Base-by-base conservation (phyloP, 2,797 vertebrate species). In the Enteromius anoplus region DNA sequence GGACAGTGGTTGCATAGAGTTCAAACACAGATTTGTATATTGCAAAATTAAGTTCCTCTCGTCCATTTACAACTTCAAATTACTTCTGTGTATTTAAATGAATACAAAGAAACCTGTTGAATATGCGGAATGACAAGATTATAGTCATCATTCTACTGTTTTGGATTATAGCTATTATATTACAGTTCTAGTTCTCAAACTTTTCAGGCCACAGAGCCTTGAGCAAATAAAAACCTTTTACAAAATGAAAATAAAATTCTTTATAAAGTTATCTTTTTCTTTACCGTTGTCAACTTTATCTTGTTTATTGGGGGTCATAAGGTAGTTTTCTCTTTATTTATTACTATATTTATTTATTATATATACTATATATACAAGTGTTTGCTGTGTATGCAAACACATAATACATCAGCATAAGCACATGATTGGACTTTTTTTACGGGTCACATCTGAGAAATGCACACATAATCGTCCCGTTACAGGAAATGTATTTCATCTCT, bases 401-500 rank as follows among this genome's bases (percentile, higher is more conserved):
- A 76, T 40, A 58, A 58, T 29, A 72, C 66, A 65, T 55, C 68
- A 34, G 82, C 82, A 66, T 66, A 55, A 79, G 34, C 62, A 53
- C 42, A 79, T 60, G 53, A 77, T 51, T 71, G 58, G 29, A 73
- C 26, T 32, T 58, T 14, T 14, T 5, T 89, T 34, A 32, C 69
- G 51, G 80, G 75, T 78, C 86, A 82, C 42, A 78, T 84, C 70
- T 85, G 75, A 49, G 32, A 72, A 89, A 83, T 89, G 49, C 53
- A 86, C 85, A 89, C 80, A 85, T 85, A 84, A 87, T 87, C 83
- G 80, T 85, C 71, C 42, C 55, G 80, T 78, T 90, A 83, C 81
- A 77, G 86, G 88, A 91, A 91, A 89, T 88, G 87, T 85, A 85
- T 88, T 91, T 90, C 89, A 91, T 91, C 86, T 91, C 84, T 84